These are phyloP conservation scores for Eleginops maclovinus DNA, from an alignment of 2,113 vertebrate species.

Conservation along the genomic window DNA sequence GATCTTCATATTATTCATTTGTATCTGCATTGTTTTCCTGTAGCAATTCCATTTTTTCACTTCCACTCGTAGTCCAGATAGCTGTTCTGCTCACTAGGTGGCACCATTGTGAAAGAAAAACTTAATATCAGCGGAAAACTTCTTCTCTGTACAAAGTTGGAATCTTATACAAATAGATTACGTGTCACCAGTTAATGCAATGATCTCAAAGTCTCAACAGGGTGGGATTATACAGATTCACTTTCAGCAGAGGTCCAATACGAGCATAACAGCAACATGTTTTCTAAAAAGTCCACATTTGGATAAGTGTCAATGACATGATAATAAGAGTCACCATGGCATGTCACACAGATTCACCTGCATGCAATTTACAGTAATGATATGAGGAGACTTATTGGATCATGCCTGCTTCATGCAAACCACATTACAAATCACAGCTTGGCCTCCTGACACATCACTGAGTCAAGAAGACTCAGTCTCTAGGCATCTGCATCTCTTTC, in stretches of 20 bases:
- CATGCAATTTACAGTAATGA: neutral
- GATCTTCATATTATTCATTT: neutral
- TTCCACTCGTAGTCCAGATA: too few species aligned
- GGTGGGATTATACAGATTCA: neutral
- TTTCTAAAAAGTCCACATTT: neutral
- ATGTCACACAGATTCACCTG: neutral
- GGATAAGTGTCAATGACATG: neutral
- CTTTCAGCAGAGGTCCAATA: neutral
- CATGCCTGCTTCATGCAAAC: neutral
- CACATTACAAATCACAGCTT: neutral
- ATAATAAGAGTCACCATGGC: neutral
- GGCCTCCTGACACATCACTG: constrained; percentile 29
- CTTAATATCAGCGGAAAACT: neutral
- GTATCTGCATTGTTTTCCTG: neutral
- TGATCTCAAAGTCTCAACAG: neutral
- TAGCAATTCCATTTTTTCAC: neutral
- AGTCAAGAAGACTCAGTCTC: constrained; percentile 16
- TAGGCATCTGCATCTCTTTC: constrained; percentile 21
- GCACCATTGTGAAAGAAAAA: constrained; percentile 33
- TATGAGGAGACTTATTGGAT: neutral
- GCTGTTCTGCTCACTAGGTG: constrained; percentile 54
- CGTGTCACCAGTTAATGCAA: neutral
- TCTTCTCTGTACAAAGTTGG: neutral
- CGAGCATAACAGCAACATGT: neutral
- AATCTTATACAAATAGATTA: neutral